Evolutionary conservation across 2,797 vertebrate genomes (phyloP).

Genomic region (Lacerta agilis): DNA sequence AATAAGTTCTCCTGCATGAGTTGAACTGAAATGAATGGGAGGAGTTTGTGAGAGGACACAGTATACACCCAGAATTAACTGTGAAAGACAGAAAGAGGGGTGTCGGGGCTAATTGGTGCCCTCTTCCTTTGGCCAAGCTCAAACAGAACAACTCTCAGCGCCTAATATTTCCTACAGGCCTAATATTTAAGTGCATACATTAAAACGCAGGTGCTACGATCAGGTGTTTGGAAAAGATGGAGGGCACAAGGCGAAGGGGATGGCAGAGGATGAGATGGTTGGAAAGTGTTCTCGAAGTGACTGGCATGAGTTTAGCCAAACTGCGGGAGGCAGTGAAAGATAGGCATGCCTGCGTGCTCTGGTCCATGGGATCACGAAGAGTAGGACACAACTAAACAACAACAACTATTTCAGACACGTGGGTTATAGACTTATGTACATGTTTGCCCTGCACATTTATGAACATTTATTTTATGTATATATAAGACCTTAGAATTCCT

Average conservation of each 20-base stretch:
- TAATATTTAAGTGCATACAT: background rate
- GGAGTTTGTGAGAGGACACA: background rate
- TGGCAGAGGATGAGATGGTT: no score
- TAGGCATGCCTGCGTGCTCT: no score
- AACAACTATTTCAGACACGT: no score
- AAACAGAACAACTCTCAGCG: background rate
- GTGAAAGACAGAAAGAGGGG: background rate
- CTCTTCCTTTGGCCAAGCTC: background rate
- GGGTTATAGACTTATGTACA: accelerated
- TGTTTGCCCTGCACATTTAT: no score
- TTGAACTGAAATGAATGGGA: background rate
- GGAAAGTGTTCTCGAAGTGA: no score
- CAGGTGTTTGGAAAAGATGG: background rate
- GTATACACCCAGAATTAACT: background rate
- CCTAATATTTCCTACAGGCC: background rate
- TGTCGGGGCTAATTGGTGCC: background rate
- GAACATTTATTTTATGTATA: no score
- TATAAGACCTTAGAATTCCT: no score
- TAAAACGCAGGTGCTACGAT: background rate
- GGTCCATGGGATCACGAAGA: no score
- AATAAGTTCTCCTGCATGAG: background rate
- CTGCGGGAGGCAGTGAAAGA: no score
- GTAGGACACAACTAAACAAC: no score
- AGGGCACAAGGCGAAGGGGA: no score
- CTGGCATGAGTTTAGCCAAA: no score